Evolutionary conservation across 2,113 vertebrate species (phyloP).

Genomic region (Catharus minimus): DNA sequence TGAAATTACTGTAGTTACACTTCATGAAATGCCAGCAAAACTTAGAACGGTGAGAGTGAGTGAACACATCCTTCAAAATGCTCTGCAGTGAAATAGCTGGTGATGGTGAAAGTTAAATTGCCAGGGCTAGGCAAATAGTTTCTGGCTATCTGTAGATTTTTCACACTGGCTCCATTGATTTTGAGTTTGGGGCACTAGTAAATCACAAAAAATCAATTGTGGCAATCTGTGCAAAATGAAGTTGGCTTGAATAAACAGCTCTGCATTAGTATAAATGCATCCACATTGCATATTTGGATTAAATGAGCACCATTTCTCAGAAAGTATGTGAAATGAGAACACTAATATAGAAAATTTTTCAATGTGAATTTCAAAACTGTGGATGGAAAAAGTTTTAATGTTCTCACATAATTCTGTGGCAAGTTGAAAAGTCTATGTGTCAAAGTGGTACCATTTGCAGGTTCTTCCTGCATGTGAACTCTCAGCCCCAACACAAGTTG

Average conservation of each 20-base stretch:
- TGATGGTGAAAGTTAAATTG: background rate
- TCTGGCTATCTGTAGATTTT: background rate
- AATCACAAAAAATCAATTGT: conserved; percentile 40
- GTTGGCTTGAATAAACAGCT: background rate
- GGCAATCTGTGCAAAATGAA: background rate
- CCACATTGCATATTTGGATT: background rate
- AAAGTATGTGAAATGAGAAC: background rate
- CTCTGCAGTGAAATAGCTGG: background rate
- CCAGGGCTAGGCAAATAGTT: background rate
- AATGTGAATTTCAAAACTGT: background rate
- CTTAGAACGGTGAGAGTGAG: background rate
- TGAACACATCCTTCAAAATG: background rate
- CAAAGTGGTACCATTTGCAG: background rate
- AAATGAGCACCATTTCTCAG: conserved; percentile 24
- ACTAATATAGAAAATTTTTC: background rate
- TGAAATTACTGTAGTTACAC: background rate
- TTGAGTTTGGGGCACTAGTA: background rate
- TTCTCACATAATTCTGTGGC: background rate
- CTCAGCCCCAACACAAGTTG: background rate
- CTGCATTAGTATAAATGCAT: background rate
- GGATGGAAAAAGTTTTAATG: background rate
- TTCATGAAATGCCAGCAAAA: background rate
- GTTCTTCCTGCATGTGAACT: background rate
- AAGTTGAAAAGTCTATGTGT: background rate
- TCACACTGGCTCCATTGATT: background rate